Evolutionary conservation across 2,888 invertebrate genomes (phyloP).

Genomic region (Eubasilissa splendida): DNA sequence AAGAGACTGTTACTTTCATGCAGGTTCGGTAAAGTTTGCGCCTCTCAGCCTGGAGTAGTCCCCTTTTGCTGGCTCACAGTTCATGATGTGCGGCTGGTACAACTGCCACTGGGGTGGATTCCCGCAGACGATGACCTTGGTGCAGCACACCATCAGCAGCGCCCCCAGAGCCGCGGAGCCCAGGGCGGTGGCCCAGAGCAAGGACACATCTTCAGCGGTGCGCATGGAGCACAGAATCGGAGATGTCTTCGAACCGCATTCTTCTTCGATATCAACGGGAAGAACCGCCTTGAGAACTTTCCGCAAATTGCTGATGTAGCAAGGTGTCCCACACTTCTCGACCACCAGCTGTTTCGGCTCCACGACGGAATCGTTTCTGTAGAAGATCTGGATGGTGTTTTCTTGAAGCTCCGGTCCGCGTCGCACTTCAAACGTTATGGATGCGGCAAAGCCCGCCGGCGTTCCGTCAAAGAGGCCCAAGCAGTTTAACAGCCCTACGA

Average conservation of each 20-base stretch:
- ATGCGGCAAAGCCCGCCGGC: slow-evolving; percentile 50
- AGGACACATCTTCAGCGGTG: slow-evolving; percentile 15
- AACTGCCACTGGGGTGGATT: slow-evolving; percentile 1
- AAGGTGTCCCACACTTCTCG: slow-evolving; percentile 41
- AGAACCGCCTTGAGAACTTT: slow-evolving; percentile 29
- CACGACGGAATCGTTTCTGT: slow-evolving; percentile 38
- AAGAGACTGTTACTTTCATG: no score
- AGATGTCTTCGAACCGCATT: slow-evolving; percentile 21
- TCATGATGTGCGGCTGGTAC: slow-evolving; percentile 25
- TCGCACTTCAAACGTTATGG: slow-evolving; percentile 50
- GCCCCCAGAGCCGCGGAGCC: slow-evolving; percentile 38
- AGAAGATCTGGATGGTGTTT: slow-evolving; percentile 44
- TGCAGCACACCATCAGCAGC: slow-evolving; percentile 35
- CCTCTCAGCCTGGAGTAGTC: not conserved
- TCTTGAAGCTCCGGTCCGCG: not conserved
- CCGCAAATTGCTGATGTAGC: slow-evolving; percentile 38
- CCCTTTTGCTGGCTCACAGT: not conserved
- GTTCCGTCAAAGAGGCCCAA: slow-evolving; percentile 46
- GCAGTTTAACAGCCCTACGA: slow-evolving; percentile 47
- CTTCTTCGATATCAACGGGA: slow-evolving; percentile 42
- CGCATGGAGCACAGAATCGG: not conserved
- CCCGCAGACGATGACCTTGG: slow-evolving; percentile 15
- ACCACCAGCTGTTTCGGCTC: slow-evolving; percentile 21
- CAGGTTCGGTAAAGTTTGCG: not conserved
- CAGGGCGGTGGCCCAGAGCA: slow-evolving; percentile 32